Conservation (phyloP, 2,797 vertebrate species). For the Onychomys arenicola region DNA sequence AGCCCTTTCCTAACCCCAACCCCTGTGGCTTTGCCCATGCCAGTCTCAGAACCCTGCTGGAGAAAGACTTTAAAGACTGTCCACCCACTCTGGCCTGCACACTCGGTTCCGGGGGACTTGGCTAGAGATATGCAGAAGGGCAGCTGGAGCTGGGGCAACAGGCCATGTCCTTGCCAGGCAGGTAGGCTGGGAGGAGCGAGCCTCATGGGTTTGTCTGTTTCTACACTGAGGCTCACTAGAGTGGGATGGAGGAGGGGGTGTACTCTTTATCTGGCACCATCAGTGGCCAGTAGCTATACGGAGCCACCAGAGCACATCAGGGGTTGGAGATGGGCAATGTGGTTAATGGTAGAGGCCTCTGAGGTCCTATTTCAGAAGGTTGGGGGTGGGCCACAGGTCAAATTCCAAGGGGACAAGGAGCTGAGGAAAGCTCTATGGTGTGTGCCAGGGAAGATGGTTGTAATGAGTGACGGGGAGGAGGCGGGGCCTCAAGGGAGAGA, state of each 20-base stretch:
- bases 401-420: not conserved
- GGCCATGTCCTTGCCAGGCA: not conserved
- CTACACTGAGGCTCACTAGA: not conserved
- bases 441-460: not conserved
- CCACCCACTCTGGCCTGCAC: not conserved
- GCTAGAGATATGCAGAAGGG: not conserved
- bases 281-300: accelerated
- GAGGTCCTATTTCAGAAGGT: not conserved
- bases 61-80: not conserved
- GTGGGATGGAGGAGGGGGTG: not conserved
- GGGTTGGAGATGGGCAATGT: not conserved
- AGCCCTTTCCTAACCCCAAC: accelerated
- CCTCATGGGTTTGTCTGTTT: no score
- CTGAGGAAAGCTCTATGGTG: not conserved
- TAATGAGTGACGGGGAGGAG: not conserved
- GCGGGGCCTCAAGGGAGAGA: not conserved
- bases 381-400: not conserved
- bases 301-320: not conserved
- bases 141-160: not conserved
- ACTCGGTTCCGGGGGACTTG: not conserved
- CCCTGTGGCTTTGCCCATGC: not conserved
- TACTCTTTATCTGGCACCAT: accelerated
- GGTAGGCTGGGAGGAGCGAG: not conserved
- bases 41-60: not conserved
- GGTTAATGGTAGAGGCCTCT: not conserved